Base-by-base conservation (phyloP, 2,797 vertebrate species). In the Onychomys torridus region DNA sequence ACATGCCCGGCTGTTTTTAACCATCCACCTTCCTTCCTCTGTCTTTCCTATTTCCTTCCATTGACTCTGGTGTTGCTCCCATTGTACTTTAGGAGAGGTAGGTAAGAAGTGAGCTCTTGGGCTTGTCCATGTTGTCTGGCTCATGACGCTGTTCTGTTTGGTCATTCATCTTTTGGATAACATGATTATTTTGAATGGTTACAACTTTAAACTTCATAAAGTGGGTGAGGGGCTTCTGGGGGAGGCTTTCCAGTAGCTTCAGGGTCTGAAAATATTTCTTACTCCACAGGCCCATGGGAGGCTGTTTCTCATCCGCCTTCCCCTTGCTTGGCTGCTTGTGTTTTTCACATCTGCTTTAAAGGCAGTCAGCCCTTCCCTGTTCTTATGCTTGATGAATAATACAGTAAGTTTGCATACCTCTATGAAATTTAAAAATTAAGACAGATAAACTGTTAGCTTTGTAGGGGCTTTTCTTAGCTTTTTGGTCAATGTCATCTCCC, bases 241-340 rank as follows among this genome's bases (percentile, higher is more conserved):
- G 25, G 65, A 71, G 46, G 10, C 37, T 81, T 96, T 96, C 94
- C 55, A 75, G 55, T 25, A 92, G 89, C 52, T 43, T 95, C 75
- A 37, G 65, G 40, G 73, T 93, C 75, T 78, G 43, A 97, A 79
- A 97, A 92, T 25, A 57, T 95, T 96, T 79, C 78, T 95, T 86
- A 87, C 32, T 61, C 8, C 52, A 55, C 49, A 94, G 84, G 63
- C 59, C 75, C 88, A n/a, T 71, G 63, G 75, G 75, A 96, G 91
- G 61, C 91, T 85, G 71, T 96, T 95, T 87, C 37, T 96, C 95
- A 96, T 97, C 96, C 95, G 91, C 85, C 89, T 97, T 95, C 95
- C 29, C 25, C 92, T 97, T 57, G 79, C 86, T 85, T 94, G 92
- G 83, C 89, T 97, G 63, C 25, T 95, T 96, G 93, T 97, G 71